Evolutionary conservation across 1,140 invertebrate species (phyloP), one percentile per base, ranked within the genome.

Genomic region (Musca domestica): DNA sequence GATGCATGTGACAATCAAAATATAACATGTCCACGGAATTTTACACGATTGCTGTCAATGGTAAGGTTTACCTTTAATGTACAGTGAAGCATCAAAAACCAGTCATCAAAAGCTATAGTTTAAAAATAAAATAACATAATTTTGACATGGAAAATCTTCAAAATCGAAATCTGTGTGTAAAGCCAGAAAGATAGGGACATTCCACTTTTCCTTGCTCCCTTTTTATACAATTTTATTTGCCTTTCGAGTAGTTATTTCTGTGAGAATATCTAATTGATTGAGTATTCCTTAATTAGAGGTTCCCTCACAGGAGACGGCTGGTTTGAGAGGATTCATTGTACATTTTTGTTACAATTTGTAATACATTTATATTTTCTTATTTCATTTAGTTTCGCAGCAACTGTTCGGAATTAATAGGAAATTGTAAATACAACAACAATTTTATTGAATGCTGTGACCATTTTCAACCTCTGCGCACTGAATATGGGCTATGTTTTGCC

Each of bases 401-500:
- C 85, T 81, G 80, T 81, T 27, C 72, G 67, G 79, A 85, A 61
- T 74, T 90, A 20, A 82, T 90, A 64, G 70, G 78, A 5, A 81
- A 81, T 47, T 91, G 90, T 72, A 85, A 78, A 68, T 91, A 88
- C 85, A 88, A 87, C 61, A 82, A 81, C 41, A 73, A 83, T 65
- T 68, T 77, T 5, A 88, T 91, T 71, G 83, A 89, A 70, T 91
- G 90, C 73, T 91, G 90, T 73, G 83, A 87, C 64, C 74, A 87
- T 69, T 90, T 91, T 75, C 75, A 86, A 71, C 87, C 88, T 0
- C 71, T 90, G 23, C 73, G 85, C 48, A 90, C 89, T 0, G 89
- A 91, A 80, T 87, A 87, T 70, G 90, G 90, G 0, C 67, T 83
- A 17, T 91, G 89, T 77, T 90, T 81, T 78, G 83, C 87, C 14